A percentile compares a stretch with the other conserved stretches of the same genome.
Conservation (phyloP, 1,140 invertebrate genomes). For the Dryas iulia region DNA sequence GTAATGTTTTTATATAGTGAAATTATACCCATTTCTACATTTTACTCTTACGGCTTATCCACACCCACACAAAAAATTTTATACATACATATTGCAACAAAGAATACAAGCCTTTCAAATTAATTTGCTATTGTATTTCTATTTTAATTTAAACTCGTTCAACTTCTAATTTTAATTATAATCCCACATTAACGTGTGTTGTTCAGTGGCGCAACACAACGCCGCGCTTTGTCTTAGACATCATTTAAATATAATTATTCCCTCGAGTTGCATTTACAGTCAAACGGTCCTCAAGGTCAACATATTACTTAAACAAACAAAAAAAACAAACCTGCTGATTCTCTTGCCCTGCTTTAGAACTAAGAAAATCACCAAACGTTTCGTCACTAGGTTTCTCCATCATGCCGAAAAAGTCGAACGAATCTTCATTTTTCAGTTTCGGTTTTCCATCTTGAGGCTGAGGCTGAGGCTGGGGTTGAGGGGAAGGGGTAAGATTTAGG, state of each 20-base stretch:
- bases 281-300: too few relatives aligned
- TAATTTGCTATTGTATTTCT: neutral
- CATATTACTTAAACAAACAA: neutral
- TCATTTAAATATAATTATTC: too few relatives aligned
- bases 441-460: slow-evolving; percentile 24
- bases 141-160: too few relatives aligned
- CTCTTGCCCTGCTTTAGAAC: slow-evolving; percentile 43
- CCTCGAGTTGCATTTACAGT: too few relatives aligned
- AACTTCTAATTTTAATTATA: too few relatives aligned
- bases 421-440: slow-evolving; percentile 64
- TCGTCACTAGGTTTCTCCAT: slow-evolving; percentile 70
- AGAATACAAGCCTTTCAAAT: neutral
- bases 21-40: neutral
- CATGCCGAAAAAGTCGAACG: slow-evolving; percentile 77
- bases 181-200: too few relatives aligned
- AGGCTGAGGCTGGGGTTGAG: slow-evolving; percentile 23
- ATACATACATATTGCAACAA: neutral
- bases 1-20: neutral
- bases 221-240: too few relatives aligned
- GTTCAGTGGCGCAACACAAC: too few relatives aligned
- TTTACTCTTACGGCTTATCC: too few relatives aligned
- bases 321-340: slow-evolving; percentile 45
- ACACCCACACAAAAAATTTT: neutral
- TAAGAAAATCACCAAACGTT: slow-evolving; percentile 72
- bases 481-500: slow-evolving; percentile 44